Base-by-base conservation (phyloP, 2,113 vertebrate genomes). In the Dipodomys spectabilis region DNA sequence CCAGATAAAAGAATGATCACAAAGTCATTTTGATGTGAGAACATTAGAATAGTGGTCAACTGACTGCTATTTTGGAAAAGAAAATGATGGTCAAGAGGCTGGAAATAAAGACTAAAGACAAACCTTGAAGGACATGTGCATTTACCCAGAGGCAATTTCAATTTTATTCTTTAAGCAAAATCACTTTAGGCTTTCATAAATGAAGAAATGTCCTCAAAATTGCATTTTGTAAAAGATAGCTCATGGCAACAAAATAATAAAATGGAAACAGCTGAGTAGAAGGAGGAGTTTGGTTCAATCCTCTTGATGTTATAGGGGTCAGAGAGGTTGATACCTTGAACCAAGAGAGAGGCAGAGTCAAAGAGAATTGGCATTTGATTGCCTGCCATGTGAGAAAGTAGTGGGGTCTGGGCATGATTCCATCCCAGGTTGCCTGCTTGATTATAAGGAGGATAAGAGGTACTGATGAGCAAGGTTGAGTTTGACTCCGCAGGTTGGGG, bases 1-100 rank as follows among this genome's bases (percentile, higher is more conserved):
- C 69, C 71, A 75, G 94, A 79, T 73, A 39, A 84, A 53, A 39
- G 20, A 45, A n/a, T 27, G 64, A 18, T 79, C 39, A 45, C 49
- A 71, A 30, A 95, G 71, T 32, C 60, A 19, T 94, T 53, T 78
- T 53, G 85, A 68, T 0, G 1, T 15, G 44, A 82, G 53, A 74
- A 49, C 60, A 39, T 93, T 82, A 86, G 92, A 39, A 85, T 87
- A 49, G 62, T 74, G 57, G 60, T 62, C 32, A 62, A 30, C 73
- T 49, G 62, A 28, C 71, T 3, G 0, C 32, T 10, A 30, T 22
- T 18, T 35, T 85, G 90, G 32, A 64, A 35, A 86, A 79, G 57
- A 64, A 74, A 64, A 64, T 13, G 19, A 69, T 72, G 16, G 53
- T 44, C 0, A 5, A 57, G 86, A 80, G 86, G 44, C 82, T 86